Conservation (phyloP, 2,797 vertebrate genomes). For the Acestrorhynchus altus region DNA sequence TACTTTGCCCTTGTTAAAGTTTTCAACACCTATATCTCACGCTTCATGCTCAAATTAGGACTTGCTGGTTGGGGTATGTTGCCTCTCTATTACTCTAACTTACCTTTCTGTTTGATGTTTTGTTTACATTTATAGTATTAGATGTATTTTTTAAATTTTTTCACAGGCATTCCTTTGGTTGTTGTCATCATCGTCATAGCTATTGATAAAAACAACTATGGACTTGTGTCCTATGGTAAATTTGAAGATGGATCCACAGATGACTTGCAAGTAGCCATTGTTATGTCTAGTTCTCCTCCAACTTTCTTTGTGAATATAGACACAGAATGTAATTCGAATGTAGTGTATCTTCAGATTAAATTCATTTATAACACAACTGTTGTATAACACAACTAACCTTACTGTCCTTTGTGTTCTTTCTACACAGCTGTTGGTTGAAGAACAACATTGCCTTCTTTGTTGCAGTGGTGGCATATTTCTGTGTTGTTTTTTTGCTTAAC, state of each 20-base stretch:
- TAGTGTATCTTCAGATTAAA: background rate
- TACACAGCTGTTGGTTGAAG: conserved; percentile 90
- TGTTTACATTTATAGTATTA: too few species aligned
- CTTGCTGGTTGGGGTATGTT: conserved; percentile 87
- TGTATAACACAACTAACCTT: background rate
- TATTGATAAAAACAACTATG: conserved; percentile 85
- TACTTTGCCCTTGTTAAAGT: conserved; percentile 96
- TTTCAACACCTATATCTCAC: conserved; percentile 90
- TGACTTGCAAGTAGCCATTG: conserved; percentile 85
- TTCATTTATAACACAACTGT: too few species aligned
- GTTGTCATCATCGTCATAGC: conserved; percentile 88
- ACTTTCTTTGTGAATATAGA: too few species aligned
- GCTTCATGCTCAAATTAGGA: conserved; percentile 95
- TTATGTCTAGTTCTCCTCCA: background rate
- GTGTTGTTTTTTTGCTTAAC: conserved; percentile 90
- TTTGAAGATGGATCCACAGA: conserved; percentile 80
- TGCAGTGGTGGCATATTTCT: conserved; percentile 93
- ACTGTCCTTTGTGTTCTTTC: background rate
- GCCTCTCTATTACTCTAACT: background rate
- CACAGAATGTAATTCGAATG: too few species aligned
- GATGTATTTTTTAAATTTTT: too few species aligned
- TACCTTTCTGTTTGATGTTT: background rate
- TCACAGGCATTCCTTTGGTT: conserved; percentile 83
- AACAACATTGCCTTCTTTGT: conserved; percentile 87
- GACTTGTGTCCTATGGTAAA: conserved; percentile 84